Base-by-base conservation (phyloP, 2,888 invertebrate species). In the Hyalella azteca region DNA sequence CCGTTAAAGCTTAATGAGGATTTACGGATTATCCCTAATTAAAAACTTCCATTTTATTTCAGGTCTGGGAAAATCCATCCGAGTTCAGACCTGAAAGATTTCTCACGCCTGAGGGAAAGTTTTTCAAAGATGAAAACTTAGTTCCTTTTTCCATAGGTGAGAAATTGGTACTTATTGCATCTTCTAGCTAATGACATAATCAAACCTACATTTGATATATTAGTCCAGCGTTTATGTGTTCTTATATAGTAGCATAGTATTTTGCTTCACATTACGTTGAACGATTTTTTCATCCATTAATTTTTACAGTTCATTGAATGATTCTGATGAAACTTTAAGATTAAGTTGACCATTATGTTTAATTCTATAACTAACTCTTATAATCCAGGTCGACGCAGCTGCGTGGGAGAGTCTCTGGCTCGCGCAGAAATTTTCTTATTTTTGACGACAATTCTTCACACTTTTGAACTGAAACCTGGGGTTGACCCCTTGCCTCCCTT, bases 31-130 rank as follows among this genome's bases (percentile, higher is more conserved):
- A n/a, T n/a, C n/a, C n/a, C n/a, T n/a, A n/a, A n/a, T n/a, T n/a
- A n/a, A n/a, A 45, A 11, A 15, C 45, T 15, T 9, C 15, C 45
- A 45, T 45, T 9, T 11, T 45, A 11, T 45, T 36, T 3, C 79
- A 82, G 82, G 49, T 81, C 41, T 82, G 82, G 82, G 78, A 77
- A 2, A 77, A 79, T n/a, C 82, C 82, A 22, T 81, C 81, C 50
- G 77, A 76, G 59, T 82, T 82, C 79, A 41, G 81, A 39, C 82
- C 82, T 2, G 81, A 82, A 36, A 36, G 82, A 19, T 82, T 82
- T 78, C 45, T 82, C n/a, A 60, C 79, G 32, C 73, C 81, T 5
- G 40, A 73, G 3, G 82, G 82, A n/a, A 60, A 78, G 13, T 11
- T 82, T 7, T 60, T 80, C 7, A 78, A 78, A 19, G 66, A 66